Conservation (phyloP, 1,140 invertebrate genomes). For the Phymastichus coffea region DNA sequence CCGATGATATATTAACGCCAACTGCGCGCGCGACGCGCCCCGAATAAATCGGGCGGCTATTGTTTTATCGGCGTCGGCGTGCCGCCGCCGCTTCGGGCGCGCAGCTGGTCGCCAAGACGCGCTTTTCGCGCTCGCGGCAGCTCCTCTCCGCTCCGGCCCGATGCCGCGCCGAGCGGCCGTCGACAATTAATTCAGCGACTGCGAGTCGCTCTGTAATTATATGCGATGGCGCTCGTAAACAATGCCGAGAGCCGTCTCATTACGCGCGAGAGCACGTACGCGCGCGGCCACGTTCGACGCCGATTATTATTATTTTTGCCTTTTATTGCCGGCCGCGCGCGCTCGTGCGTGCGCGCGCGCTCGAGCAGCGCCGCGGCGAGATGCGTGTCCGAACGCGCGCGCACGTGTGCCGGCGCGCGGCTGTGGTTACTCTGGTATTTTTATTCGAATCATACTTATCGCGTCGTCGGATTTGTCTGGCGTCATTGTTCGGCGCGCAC, state of each 20-base stretch:
- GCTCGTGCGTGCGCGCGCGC: too few species aligned
- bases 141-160: constrained; percentile 11
- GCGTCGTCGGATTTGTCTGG: constrained; percentile 3
- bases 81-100: constrained; percentile 25
- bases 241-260: constrained; percentile 1
- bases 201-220: background rate
- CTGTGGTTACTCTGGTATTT: background rate
- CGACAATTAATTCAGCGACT: constrained; percentile 2
- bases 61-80: constrained; percentile 52
- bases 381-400: too few species aligned
- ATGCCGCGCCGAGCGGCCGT: background rate
- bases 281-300: too few species aligned
- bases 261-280: background rate
- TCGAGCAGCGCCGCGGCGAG: background rate
- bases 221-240: background rate
- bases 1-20: constrained; percentile 59
- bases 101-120: constrained; percentile 1
- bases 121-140: too few species aligned
- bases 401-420: too few species aligned
- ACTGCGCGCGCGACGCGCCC: constrained; percentile 49
- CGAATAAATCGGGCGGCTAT: constrained; percentile 59
- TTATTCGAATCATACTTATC: constrained; percentile 23
- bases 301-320: too few species aligned
- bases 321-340: too few species aligned
- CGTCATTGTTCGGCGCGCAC: background rate